Conservation (phyloP, 1,140 invertebrate species). For the Lepidurus packardi region DNA sequence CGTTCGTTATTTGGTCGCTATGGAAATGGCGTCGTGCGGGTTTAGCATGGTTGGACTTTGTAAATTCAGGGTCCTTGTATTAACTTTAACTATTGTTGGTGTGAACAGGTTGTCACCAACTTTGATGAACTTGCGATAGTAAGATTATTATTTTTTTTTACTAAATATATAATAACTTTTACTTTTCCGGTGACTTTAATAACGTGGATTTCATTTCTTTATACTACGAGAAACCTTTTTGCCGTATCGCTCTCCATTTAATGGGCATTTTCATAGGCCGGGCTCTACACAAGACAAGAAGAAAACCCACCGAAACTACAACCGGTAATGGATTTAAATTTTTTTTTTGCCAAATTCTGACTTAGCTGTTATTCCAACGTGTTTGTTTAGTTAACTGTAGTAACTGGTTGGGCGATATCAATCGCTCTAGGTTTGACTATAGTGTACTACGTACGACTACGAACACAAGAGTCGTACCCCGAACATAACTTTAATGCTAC, state of each 20-base stretch:
- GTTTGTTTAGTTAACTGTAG: conserved; percentile 27
- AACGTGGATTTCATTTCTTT: neutral
- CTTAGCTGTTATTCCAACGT: neutral
- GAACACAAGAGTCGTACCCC: conserved; percentile 34
- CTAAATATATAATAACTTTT: neutral
- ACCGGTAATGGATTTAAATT: neutral
- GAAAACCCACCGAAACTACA: neutral
- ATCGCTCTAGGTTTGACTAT: conserved; percentile 50
- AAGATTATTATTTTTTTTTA: neutral
- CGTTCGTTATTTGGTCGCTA: conserved; percentile 31
- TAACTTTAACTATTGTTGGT: conserved; percentile 4
- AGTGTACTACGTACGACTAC: conserved; percentile 49
- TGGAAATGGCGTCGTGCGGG: conserved; percentile 29
- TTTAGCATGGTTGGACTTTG: neutral
- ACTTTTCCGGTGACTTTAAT: neutral
- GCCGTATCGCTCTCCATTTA: neutral
- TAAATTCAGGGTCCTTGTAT: conserved; percentile 24
- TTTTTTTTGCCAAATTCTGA: neutral
- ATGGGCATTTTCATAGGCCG: conserved; percentile 1
- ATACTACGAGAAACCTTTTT: conserved; percentile 16
- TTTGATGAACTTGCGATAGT: neutral
- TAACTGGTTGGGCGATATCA: conserved; percentile 53
- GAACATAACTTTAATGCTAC: conserved; percentile 35
- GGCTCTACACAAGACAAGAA: neutral
- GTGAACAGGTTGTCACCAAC: neutral